Base-by-base conservation (phyloP, 2,797 vertebrate species). In the Bovichtus variegatus region DNA sequence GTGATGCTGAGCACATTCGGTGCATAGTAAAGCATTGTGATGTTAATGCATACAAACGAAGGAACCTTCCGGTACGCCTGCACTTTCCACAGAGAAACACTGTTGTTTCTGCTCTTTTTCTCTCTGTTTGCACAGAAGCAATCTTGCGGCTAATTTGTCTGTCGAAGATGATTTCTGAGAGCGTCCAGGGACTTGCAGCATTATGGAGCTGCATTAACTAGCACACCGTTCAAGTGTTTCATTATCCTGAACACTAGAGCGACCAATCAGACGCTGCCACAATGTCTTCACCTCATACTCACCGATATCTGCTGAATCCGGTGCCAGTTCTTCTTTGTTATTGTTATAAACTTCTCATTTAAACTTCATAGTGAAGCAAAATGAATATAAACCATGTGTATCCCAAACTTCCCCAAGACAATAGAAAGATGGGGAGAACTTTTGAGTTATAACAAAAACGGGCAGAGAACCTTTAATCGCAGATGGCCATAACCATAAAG, bases 111-210 rank as follows among this genome's bases (percentile, higher is more conserved):
- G 47, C 0, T 75, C 29, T 65, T 74, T n/a, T 74, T 58, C 61
- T 62, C 21, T 74, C 29, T 62, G 40, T 81, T 69, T 69, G 73
- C 72, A 72, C 73, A 51, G 31, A n/a, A 80, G 68, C 82, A 76
- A 82, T 87, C 71, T n/a, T 80, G 66, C 50, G 44, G 83, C 75
- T 87, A 73, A 83, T 86, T 77, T 84, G 62, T 77, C 70, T 12
- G 57, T 66, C 43, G 12, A 79, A 74, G 54, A 29, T 44, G 13
- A 66, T 82, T 84, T 73, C 50, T 21, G 44, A 21, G 36, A 21
- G 41, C 10, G 9, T 58, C 67, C 36, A 9, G 61, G 80, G 69
- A 81, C 64, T 54, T 61, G 25, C 12, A 19, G 61, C 58, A 58
- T 60, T 44, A 29, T 54, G 43, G 36, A 4, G 27, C 44, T 15